These are phyloP conservation scores for Otocyon megalotis DNA, from an alignment of 2,113 vertebrate genomes.

Conservation along the genomic window DNA sequence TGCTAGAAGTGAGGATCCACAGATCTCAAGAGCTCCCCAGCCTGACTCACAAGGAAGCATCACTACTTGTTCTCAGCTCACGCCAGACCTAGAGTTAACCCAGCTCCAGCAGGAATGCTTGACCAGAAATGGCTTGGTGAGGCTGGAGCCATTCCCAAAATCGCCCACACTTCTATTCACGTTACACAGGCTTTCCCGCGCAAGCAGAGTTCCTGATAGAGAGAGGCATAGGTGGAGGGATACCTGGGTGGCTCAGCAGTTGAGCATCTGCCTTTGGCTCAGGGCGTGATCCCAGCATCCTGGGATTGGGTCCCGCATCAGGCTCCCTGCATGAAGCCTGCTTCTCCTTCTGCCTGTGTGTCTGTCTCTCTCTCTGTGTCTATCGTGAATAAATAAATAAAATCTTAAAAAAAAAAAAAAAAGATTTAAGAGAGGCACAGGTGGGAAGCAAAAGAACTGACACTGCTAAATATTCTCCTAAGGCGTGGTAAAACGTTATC, in stretches of 20 bases:
- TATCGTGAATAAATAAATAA: too few relatives aligned
- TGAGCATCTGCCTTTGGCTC: too few relatives aligned
- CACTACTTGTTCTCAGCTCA: neutral
- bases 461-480: neutral
- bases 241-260: too few relatives aligned
- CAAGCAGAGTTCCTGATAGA: neutral
- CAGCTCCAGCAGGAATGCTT: neutral
- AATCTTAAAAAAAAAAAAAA: too few relatives aligned
- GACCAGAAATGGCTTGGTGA: neutral
- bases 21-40: neutral
- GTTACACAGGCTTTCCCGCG: neutral
- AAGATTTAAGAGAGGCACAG: neutral
- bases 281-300: too few relatives aligned
- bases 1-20: neutral
- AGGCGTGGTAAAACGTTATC: neutral
- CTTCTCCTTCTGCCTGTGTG: too few relatives aligned
- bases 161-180: neutral
- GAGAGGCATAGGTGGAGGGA: neutral
- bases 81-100: fast-evolving
- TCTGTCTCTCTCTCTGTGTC: too few relatives aligned
- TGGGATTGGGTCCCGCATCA: too few relatives aligned
- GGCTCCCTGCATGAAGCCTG: too few relatives aligned
- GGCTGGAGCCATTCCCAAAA: neutral
- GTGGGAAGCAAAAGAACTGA: neutral
- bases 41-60: neutral